Conservation (phyloP, 2,888 invertebrate genomes). For the Stenichneumon culpator region DNA sequence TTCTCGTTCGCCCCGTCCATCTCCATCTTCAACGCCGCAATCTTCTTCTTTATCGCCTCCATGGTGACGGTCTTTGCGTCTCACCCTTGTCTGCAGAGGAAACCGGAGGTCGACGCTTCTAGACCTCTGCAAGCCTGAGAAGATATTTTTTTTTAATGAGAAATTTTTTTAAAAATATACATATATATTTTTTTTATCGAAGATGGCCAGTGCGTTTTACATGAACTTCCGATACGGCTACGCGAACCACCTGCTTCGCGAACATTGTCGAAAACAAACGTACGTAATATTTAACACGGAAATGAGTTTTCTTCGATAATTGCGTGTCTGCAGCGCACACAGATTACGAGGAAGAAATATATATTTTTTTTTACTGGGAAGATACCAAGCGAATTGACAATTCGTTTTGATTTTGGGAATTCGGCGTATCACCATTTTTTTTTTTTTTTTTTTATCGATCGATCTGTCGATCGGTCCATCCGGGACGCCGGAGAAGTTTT, state of each 20-base stretch:
- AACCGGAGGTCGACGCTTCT: conserved; percentile 55
- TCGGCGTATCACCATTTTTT: too few species aligned
- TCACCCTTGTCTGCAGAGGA: conserved; percentile 52
- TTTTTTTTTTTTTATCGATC: background rate
- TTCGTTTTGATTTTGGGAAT: too few species aligned
- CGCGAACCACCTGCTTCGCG: conserved; percentile 19
- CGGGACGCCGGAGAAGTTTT: background rate
- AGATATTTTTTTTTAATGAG: background rate
- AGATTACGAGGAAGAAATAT: too few species aligned
- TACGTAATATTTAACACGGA: too few species aligned
- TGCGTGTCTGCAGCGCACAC: too few species aligned
- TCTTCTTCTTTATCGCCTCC: conserved; percentile 93
- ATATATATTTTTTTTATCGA: background rate
- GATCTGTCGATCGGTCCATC: too few species aligned
- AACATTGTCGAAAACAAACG: background rate
- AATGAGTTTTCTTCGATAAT: too few species aligned
- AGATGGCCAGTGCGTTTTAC: background rate
- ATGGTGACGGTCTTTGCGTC: conserved; percentile 83
- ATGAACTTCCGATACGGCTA: background rate
- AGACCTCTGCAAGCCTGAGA: conserved; percentile 56
- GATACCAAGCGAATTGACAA: too few species aligned
- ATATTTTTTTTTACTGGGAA: too few species aligned
- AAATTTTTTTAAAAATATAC: conserved; percentile 27
- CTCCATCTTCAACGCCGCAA: conserved; percentile 91
- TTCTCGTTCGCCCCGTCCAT: conserved; percentile 90